Evolutionary conservation across 2,888 invertebrate genomes (phyloP), one percentile per base, ranked within the genome.

Genomic region (Folsomia candida): DNA sequence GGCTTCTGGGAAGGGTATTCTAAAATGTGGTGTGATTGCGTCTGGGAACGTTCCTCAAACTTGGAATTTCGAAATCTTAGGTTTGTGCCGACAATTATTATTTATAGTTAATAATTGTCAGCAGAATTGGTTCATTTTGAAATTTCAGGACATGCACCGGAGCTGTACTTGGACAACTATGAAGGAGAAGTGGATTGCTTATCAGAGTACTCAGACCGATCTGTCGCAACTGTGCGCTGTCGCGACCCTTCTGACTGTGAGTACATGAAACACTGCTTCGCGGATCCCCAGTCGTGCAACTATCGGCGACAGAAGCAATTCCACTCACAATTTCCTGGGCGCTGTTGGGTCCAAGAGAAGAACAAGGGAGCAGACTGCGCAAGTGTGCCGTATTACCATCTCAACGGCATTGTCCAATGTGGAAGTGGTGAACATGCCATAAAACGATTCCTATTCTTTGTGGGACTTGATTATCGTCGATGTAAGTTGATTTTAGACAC

Each of bases 211-310:
- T 4, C 6, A 4, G 27, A 28, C 9, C 26, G 29, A n/a, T 26
- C 62, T 4, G 29, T 26, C 11, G 26, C 62, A 18, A 62, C 62
- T 3, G 62, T 62, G 3, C 2, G 62, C 14, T 62, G 62, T n/a
- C 6, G 18, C n/a, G 11, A 26, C 22, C 62, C 62, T 11, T 27
- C 27, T 22, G 28, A 26, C 4, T 62, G 62, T 20, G 26, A 28
- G 2, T 62, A 26, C 62, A 62, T 62, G 62, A 62, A 62, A 28
- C 62, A 62, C 29, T 62, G 62, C 62, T 28, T 62, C n/a, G 3
- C 37, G 6, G 14, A 37, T 37, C 6, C 6, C 37, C 37, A 18
- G 28, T 27, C 28, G 4, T 62, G 62, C 29, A 62, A 62, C 22
- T 27, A 26, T 18, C 25, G 28, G 4, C 11, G 62, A 62, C 62